A percentile compares a stretch with the other conserved stretches of the same genome.
Evolutionary conservation across 2,888 invertebrate genomes (phyloP).

Genomic region (Caenorhabditis sulstoni): DNA sequence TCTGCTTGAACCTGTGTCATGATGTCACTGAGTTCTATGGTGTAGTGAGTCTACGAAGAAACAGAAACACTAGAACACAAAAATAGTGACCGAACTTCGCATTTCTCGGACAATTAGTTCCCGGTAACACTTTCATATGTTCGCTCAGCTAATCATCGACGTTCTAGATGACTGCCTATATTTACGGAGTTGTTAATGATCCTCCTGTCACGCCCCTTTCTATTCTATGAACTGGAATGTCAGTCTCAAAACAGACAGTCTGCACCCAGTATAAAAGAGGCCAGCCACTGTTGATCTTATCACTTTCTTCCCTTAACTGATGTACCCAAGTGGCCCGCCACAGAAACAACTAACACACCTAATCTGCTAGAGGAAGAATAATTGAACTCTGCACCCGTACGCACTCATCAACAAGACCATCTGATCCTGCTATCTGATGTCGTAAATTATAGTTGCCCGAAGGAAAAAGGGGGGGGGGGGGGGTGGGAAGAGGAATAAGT

Average conservation of each 20-base stretch:
- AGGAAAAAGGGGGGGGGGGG: too few relatives aligned
- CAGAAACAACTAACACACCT: conserved; percentile 9
- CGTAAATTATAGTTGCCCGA: conserved; percentile 56
- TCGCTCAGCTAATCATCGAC: too few relatives aligned
- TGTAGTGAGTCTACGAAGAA: too few relatives aligned
- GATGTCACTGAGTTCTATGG: too few relatives aligned
- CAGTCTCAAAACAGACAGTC: conserved; percentile 29
- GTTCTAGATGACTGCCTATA: not conserved
- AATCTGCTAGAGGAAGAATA: conserved; percentile 13
- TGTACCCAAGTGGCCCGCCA: conserved; percentile 11
- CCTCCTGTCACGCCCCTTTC: not conserved
- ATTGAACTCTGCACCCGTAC: conserved; percentile 41
- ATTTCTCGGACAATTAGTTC: too few relatives aligned
- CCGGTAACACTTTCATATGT: too few relatives aligned
- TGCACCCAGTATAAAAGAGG: conserved; percentile 35
- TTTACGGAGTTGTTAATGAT: not conserved
- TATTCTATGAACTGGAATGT: conserved; percentile 47
- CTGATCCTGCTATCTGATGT: conserved; percentile 44
- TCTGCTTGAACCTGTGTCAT: too few relatives aligned
- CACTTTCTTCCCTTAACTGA: conserved; percentile 2
- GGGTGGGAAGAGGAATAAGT: conserved; percentile 26
- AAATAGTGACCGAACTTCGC: too few relatives aligned
- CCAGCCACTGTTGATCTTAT: conserved; percentile 15
- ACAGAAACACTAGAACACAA: too few relatives aligned
- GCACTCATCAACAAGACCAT: conserved; percentile 36